Evolutionary conservation across 2,888 invertebrate genomes (phyloP).

Genomic region (Coelinius sp.): DNA sequence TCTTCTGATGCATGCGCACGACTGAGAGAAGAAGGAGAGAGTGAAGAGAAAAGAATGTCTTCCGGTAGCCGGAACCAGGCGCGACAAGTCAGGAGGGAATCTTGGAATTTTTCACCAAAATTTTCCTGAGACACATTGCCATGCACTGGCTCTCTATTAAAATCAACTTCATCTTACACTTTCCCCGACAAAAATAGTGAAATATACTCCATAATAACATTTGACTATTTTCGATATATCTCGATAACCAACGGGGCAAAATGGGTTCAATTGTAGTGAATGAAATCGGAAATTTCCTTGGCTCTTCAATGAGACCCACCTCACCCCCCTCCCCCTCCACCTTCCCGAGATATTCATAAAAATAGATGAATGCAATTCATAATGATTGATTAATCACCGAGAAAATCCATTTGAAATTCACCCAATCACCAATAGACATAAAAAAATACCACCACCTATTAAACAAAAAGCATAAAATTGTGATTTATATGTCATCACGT

Average conservation of each 20-base stretch:
- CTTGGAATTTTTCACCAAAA: slow-evolving; percentile 1
- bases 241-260: too few species aligned
- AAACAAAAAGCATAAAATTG: neutral
- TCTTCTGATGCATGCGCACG: slow-evolving; percentile 53
- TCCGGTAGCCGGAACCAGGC: slow-evolving; percentile 66
- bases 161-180: neutral
- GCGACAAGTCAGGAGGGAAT: slow-evolving; percentile 51
- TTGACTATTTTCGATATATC: too few species aligned
- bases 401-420: neutral
- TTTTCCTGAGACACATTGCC: neutral
- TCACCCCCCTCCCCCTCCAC: too few species aligned
- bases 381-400: neutral
- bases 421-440: neutral
- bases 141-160: slow-evolving; percentile 2
- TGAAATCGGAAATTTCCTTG: too few species aligned
- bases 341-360: too few species aligned
- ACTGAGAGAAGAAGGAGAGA: slow-evolving; percentile 35
- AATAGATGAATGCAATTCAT: too few species aligned
- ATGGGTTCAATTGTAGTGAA: too few species aligned
- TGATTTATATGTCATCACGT: neutral
- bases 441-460: neutral
- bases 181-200: too few species aligned
- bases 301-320: too few species aligned
- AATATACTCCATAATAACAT: too few species aligned
- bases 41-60: slow-evolving; percentile 51